These are phyloP conservation scores for Apodemus speciosus DNA, from an alignment of 2,113 vertebrate species.

Conservation along the genomic window DNA sequence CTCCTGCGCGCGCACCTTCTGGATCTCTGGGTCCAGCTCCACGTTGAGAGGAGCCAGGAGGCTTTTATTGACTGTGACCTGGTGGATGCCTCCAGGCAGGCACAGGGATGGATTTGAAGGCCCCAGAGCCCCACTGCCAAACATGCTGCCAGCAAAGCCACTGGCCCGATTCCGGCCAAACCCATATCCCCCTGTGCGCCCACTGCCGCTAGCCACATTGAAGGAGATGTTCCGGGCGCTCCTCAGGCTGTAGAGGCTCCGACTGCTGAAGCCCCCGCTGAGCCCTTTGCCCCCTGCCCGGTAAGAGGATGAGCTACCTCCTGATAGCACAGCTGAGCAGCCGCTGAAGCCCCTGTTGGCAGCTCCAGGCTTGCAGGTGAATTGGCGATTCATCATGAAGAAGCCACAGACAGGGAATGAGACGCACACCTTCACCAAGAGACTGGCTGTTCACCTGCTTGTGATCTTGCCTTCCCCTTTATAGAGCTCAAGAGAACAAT, in stretches of 20 bases:
- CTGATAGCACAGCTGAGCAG: constrained; percentile 52
- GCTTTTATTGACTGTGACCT: constrained; percentile 86
- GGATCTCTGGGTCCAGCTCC: constrained; percentile 85
- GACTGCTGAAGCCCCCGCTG: constrained; percentile 53
- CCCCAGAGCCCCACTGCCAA: constrained; percentile 60
- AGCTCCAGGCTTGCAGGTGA: constrained; percentile 62
- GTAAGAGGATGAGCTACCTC: constrained; percentile 42
- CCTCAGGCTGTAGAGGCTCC: constrained; percentile 71
- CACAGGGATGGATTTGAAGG: neutral
- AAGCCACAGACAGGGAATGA: constrained; percentile 2
- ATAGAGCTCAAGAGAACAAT: constrained; percentile 61
- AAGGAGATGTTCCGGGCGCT: constrained; percentile 16
- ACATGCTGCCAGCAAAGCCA: constrained; percentile 72
- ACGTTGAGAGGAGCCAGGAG: constrained; percentile 89
- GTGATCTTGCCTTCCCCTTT: constrained; percentile 59
- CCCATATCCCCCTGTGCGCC: constrained; percentile 54
- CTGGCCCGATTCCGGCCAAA: constrained; percentile 47
- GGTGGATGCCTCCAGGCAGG: constrained; percentile 58
- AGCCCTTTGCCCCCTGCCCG: constrained; percentile 59
- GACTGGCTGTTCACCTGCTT: neutral
- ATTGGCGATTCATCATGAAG: constrained; percentile 71
- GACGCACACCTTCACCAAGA: neutral
- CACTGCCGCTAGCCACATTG: constrained; percentile 45
- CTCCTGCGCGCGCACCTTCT: constrained; percentile 74
- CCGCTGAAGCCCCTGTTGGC: constrained; percentile 71